These are phyloP conservation scores for Sinocyclocheilus anophthalmus DNA, from an alignment of 2,113 vertebrate genomes.

Conservation along the genomic window DNA sequence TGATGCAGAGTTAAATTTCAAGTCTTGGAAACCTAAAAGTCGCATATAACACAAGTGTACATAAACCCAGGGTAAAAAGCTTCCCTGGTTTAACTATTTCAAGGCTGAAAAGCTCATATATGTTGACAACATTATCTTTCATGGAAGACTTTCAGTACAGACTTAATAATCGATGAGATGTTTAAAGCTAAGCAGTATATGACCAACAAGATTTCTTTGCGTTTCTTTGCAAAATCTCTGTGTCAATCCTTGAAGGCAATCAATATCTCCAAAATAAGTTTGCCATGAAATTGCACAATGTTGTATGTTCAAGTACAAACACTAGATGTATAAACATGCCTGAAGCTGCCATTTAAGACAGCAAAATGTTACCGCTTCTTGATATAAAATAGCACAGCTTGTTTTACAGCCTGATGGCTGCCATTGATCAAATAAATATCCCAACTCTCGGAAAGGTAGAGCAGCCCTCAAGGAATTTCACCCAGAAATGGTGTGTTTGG, in stretches of 20 bases:
- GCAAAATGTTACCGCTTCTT: background rate
- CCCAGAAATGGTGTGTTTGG: slow-evolving; percentile 39
- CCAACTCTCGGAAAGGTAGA: slow-evolving; percentile 35
- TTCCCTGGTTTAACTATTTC: no score
- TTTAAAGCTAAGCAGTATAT: no score
- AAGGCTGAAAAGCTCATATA: no score
- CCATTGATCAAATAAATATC: slow-evolving; percentile 51
- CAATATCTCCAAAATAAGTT: background rate
- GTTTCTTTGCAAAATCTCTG: background rate
- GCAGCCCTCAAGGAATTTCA: slow-evolving; percentile 48
- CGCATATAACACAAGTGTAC: no score
- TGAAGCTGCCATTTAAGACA: slow-evolving; percentile 37
- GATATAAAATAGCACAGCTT: slow-evolving; percentile 40
- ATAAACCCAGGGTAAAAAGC: no score
- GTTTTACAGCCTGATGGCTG: slow-evolving; percentile 48
- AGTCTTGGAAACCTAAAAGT: no score
- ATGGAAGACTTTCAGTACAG: no score
- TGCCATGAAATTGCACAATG: slow-evolving; percentile 27
- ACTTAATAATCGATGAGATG: no score
- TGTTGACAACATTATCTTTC: no score
- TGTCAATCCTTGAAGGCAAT: background rate
- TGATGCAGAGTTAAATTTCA: no score
- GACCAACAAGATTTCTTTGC: background rate
- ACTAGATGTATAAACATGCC: slow-evolving; percentile 38
- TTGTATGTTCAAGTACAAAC: slow-evolving; percentile 10